These are phyloP conservation scores for Beris morrisii DNA, from an alignment of 2,888 invertebrate species.

Conservation along the genomic window DNA sequence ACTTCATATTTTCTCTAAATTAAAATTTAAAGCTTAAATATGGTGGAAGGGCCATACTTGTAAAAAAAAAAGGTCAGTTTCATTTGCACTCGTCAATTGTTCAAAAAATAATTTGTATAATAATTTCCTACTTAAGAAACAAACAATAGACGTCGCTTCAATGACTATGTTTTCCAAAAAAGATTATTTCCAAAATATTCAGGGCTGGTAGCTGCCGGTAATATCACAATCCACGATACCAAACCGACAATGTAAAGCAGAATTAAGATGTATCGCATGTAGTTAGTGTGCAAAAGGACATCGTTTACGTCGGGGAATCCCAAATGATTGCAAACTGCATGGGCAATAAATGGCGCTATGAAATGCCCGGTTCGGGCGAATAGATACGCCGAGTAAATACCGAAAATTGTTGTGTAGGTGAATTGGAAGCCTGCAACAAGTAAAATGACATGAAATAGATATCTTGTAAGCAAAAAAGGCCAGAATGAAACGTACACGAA, in stretches of 20 bases:
- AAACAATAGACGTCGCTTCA: background rate
- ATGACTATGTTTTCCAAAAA: constrained; percentile 56
- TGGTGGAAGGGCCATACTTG: too few species aligned
- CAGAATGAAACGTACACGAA: constrained; percentile 63
- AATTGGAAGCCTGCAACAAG: constrained; percentile 77
- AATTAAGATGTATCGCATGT: constrained; percentile 66
- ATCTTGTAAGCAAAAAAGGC: background rate
- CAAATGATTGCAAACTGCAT: constrained; percentile 96
- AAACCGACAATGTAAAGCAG: constrained; percentile 75
- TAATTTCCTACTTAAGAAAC: too few species aligned
- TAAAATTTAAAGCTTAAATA: too few species aligned
- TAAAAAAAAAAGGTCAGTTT: too few species aligned
- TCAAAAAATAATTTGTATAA: too few species aligned
- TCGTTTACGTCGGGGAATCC: constrained; percentile 88
- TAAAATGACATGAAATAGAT: constrained; percentile 2
- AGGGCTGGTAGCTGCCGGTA: constrained; percentile 77
- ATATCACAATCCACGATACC: constrained; percentile 72
- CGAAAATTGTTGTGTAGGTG: constrained; percentile 88
- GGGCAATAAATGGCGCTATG: constrained; percentile 82
- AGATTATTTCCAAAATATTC: constrained; percentile 64
- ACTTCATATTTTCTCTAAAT: too few species aligned
- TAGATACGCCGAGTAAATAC: constrained; percentile 90
- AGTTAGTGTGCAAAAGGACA: constrained; percentile 60
- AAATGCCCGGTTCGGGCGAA: constrained; percentile 90
- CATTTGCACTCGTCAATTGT: too few species aligned